phyloP scores from a whole-genome alignment of 2,888 invertebrate genomes.

The Zygogramma bicolorata region DNA sequence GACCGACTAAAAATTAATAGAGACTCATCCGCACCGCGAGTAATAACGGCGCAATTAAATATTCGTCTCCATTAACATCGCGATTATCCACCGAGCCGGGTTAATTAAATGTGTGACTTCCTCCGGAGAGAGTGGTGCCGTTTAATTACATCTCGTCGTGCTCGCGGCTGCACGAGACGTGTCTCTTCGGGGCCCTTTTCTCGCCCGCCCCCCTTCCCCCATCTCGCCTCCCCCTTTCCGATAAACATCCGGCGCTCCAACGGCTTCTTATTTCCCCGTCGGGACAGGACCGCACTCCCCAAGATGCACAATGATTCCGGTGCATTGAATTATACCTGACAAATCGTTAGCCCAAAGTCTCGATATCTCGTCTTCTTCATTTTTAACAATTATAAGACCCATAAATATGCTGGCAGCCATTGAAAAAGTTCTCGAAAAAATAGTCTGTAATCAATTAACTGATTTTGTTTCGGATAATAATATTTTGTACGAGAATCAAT shows the following conservation, averaged over 20 bases:
- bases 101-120: slow-evolving; percentile 67
- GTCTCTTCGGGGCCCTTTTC: slow-evolving; percentile 49
- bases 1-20: slow-evolving; percentile 3
- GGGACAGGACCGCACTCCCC: background rate
- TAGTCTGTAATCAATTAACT: too few species aligned
- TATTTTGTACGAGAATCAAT: too few species aligned
- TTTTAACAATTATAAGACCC: too few species aligned
- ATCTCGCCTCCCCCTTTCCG: slow-evolving; percentile 25
- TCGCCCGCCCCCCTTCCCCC: slow-evolving; percentile 44
- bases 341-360: too few species aligned
- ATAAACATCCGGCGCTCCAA: slow-evolving; percentile 16
- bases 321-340: too few species aligned
- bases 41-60: slow-evolving; percentile 64
- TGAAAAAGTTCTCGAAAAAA: too few species aligned
- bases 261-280: slow-evolving; percentile 9
- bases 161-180: slow-evolving; percentile 63
- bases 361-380: too few species aligned
- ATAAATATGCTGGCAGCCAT: too few species aligned
- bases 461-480: too few species aligned
- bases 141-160: slow-evolving; percentile 64
- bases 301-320: too few species aligned
- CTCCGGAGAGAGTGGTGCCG: slow-evolving; percentile 52
- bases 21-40: slow-evolving; percentile 29
- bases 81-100: slow-evolving; percentile 65
- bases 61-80: slow-evolving; percentile 66